A percentile compares a stretch with the other conserved stretches of the same genome.
phyloP scores from a whole-genome alignment of 2,113 vertebrate species.

The Notarius lentiginosus region DNA sequence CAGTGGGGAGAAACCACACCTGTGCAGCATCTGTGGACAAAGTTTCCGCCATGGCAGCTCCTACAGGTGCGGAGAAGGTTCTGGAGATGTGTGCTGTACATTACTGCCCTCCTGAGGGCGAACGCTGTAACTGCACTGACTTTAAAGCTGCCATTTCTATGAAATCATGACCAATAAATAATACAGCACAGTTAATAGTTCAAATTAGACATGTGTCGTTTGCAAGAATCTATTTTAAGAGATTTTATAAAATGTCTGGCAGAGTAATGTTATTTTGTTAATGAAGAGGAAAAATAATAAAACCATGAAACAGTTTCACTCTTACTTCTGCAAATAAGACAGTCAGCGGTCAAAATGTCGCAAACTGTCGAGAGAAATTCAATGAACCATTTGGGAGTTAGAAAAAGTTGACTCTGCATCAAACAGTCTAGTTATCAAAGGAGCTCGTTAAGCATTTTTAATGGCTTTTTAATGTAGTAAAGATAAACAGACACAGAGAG shows the following conservation, averaged over 20 bases:
- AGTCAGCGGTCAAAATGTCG: neutral
- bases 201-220: neutral
- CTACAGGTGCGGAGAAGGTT: slow-evolving; percentile 79
- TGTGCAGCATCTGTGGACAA: slow-evolving; percentile 96
- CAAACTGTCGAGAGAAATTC: neutral
- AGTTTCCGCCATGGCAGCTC: slow-evolving; percentile 97
- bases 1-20: slow-evolving; percentile 96
- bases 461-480: neutral
- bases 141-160: neutral
- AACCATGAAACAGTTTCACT: neutral
- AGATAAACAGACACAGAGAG: neutral
- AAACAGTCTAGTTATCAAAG: neutral
- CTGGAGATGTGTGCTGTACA: neutral
- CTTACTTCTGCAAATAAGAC: neutral
- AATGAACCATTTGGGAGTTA: neutral
- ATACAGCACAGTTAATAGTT: neutral
- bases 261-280: neutral
- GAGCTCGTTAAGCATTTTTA: neutral
- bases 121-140: neutral
- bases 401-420: neutral
- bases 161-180: neutral
- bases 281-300: neutral
- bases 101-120: neutral
- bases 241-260: neutral
- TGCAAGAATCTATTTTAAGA: neutral